These are phyloP conservation scores for Scrobipalpa atriplicella DNA, from an alignment of 2,888 invertebrate genomes.

Conservation along the genomic window DNA sequence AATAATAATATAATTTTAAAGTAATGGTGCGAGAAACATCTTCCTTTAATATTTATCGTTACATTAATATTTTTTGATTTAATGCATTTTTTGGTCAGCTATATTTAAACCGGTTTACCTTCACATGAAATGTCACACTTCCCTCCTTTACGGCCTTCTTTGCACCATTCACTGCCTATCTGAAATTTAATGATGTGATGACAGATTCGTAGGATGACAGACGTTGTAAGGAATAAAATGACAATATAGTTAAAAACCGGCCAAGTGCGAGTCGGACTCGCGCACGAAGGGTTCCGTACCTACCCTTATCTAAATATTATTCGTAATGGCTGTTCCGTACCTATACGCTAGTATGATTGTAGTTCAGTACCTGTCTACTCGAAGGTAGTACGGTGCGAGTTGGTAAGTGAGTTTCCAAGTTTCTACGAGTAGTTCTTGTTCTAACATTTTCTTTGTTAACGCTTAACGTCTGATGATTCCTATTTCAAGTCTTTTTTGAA, in stretches of 20 bases:
- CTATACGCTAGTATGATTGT: no score
- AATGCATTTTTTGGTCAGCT: not conserved
- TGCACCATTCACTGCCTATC: slow-evolving; percentile 80
- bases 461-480: slow-evolving; percentile 1
- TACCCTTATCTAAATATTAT: no score
- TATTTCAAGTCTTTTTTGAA: not conserved
- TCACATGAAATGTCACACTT: slow-evolving; percentile 75
- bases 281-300: no score
- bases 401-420: not conserved
- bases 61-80: not conserved
- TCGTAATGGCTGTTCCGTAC: no score
- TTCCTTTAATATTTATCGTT: no score
- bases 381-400: not conserved
- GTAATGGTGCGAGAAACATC: no score
- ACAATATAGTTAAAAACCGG: not conserved
- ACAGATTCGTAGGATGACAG: no score
- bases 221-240: not conserved
- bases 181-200: slow-evolving; percentile 51
- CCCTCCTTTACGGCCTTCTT: slow-evolving; percentile 76
- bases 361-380: not conserved
- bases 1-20: no score
- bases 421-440: not conserved
- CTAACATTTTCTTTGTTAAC: not conserved
- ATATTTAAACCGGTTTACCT: slow-evolving; percentile 48
- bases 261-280: no score